Conservation (phyloP, 1,140 invertebrate species). For the Meloidogyne hapla region DNA sequence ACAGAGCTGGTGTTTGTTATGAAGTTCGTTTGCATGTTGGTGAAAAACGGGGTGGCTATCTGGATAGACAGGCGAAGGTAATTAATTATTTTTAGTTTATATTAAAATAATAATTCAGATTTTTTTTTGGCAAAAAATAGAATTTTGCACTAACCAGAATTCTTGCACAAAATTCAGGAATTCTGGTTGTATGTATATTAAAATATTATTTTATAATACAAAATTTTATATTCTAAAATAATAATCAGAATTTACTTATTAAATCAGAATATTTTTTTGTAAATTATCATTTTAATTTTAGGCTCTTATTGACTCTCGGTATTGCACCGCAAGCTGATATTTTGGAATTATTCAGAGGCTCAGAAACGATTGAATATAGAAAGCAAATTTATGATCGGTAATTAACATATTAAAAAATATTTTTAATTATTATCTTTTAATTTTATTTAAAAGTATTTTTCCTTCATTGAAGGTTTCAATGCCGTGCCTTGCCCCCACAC, state of each 20-base stretch:
- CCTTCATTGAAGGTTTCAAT: conserved; percentile 69
- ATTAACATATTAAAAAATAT: conserved; percentile 25
- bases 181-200: too few species aligned
- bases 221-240: too few species aligned
- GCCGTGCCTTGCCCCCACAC: conserved; percentile 73
- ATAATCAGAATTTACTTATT: too few species aligned
- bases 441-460: neutral
- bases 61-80: conserved; percentile 72
- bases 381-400: conserved; percentile 75
- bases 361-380: conserved; percentile 65
- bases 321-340: conserved; percentile 74
- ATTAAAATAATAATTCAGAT: too few species aligned
- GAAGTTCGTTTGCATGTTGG: conserved; percentile 79
- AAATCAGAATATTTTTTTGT: neutral
- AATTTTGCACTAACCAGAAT: too few species aligned
- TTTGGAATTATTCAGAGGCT: conserved; percentile 78
- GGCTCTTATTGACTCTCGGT: conserved; percentile 81
- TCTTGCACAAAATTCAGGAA: too few species aligned
- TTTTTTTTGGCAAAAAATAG: too few species aligned
- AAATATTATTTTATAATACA: too few species aligned
- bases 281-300: conserved; percentile 64
- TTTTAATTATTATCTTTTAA: too few species aligned
- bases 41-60: conserved; percentile 70
- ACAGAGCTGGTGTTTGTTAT: conserved; percentile 75
- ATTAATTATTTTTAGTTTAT: neutral